Percentiles rank a stretch among this genome's conserved stretches.
phyloP scores from a whole-genome alignment of 1,140 invertebrate species.

The Aphis craccivora region DNA sequence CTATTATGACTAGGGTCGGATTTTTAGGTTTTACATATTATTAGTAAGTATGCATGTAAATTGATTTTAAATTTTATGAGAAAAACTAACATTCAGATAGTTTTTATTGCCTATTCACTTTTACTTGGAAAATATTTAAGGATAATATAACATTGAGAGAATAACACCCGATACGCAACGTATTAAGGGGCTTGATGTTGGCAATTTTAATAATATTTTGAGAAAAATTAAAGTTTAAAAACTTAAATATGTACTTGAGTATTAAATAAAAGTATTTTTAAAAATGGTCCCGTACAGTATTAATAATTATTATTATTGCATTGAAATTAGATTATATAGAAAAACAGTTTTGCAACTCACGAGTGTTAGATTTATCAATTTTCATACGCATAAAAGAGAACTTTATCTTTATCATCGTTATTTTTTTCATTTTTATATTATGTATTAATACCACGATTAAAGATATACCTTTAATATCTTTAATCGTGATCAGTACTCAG shows the following conservation, averaged over 20 bases:
- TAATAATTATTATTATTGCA: not conserved
- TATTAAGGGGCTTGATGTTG: not conserved
- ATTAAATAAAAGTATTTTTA: not conserved
- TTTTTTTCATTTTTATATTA: no score
- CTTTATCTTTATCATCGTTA: no score
- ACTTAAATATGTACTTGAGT: not conserved
- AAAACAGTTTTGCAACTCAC: not conserved
- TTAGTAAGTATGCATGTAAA: no score
- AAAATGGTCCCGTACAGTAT: not conserved
- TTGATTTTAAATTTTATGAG: not conserved
- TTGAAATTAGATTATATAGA: not conserved
- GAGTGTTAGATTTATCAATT: no score
- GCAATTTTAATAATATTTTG: not conserved
- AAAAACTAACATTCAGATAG: not conserved
- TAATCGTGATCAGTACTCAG: no score
- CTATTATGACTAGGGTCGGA: no score
- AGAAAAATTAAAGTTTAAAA: not conserved
- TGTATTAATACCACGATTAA: no score
- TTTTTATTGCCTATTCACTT: not conserved
- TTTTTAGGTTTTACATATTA: no score
- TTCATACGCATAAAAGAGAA: no score
- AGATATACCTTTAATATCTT: no score
- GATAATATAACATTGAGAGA: not conserved
- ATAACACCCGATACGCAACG: no score
- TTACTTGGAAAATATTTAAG: not conserved